Conservation (phyloP, 2,888 invertebrate genomes). For the Lissonota sp. region DNA sequence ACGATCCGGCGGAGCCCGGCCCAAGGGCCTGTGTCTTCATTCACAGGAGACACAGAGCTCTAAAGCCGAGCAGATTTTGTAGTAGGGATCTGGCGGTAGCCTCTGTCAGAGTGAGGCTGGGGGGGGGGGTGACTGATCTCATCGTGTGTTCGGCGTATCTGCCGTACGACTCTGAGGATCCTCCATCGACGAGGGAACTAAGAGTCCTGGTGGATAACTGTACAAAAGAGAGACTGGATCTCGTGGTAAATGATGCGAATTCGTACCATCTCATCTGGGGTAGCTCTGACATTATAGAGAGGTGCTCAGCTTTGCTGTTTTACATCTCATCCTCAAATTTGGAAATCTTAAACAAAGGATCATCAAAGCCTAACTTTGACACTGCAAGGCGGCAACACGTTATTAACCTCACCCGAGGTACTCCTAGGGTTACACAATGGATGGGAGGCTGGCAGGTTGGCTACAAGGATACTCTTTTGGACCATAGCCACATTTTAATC, state of each 20-base stretch:
- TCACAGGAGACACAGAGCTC: no score
- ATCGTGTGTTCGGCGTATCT: constrained; percentile 21
- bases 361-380: constrained; percentile 46
- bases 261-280: constrained; percentile 9
- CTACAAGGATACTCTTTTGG: constrained; percentile 21
- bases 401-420: constrained; percentile 5
- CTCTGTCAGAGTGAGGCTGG: neutral
- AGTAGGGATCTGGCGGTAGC: no score
- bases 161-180: no score
- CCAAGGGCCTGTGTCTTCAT: no score
- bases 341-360: no score
- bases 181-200: no score
- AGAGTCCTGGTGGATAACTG: constrained; percentile 14
- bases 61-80: no score
- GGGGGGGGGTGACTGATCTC: neutral
- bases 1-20: no score
- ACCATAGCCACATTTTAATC: neutral
- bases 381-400: constrained; percentile 45
- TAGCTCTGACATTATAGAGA: no score
- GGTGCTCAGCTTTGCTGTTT: constrained; percentile 9
- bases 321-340: no score
- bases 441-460: constrained; percentile 19
- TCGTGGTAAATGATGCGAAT: constrained; percentile 18
- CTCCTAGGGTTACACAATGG: neutral
- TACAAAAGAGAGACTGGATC: neutral